Percentiles rank a stretch among this genome's conserved stretches.
Evolutionary conservation across 2,888 invertebrate genomes (phyloP).

Genomic region (Drosophila birchii): DNA sequence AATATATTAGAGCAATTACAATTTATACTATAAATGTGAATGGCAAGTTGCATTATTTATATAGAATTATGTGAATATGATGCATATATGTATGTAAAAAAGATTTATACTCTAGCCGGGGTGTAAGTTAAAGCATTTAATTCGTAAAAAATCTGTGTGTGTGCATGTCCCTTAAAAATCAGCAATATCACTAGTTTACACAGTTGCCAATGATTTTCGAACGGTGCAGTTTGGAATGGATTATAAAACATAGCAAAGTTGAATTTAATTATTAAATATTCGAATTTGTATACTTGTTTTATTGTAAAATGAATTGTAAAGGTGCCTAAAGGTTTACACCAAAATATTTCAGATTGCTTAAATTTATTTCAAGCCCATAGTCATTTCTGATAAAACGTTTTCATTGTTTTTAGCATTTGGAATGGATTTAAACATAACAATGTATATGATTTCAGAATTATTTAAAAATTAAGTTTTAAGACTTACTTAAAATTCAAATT

Average conservation of each 20-base stretch:
- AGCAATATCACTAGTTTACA: slow-evolving; percentile 14
- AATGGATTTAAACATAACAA: background rate
- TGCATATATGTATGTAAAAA: slow-evolving; percentile 49
- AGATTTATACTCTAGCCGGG: slow-evolving; percentile 43
- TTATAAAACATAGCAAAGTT: background rate
- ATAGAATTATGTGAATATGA: slow-evolving; percentile 46
- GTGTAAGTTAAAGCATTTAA: slow-evolving; percentile 71
- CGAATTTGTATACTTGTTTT: background rate
- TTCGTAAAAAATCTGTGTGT: slow-evolving; percentile 31
- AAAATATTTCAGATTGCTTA: background rate
- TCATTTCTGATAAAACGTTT: background rate
- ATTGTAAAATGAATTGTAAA: background rate
- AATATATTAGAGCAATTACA: slow-evolving; percentile 44
- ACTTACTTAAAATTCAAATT: background rate
- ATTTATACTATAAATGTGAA: slow-evolving; percentile 30
- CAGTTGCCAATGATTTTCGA: background rate
- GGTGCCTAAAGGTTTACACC: background rate
- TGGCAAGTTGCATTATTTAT: slow-evolving; percentile 38
- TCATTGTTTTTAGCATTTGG: background rate
- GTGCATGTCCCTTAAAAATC: slow-evolving; percentile 33
- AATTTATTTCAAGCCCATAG: background rate
- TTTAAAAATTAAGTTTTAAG: background rate
- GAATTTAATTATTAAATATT: background rate
- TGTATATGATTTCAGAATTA: background rate
- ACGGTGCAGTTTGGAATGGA: slow-evolving; percentile 8